Evolutionary conservation across 2,888 invertebrate species (phyloP).

Genomic region (Mactromeris polynyma): DNA sequence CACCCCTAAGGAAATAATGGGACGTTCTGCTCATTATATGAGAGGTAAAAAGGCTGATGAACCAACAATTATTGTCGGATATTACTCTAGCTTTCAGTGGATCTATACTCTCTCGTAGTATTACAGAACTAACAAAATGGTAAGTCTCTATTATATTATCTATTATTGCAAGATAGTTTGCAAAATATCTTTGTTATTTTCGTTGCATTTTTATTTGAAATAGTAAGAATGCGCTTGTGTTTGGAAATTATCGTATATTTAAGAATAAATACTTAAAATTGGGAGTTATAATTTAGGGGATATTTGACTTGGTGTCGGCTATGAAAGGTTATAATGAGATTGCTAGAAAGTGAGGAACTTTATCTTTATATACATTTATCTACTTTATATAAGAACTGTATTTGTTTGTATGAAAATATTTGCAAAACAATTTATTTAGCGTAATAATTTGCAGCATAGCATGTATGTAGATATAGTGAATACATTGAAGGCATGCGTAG

Average conservation of each 20-base stretch:
- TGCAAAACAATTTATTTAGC: not conserved
- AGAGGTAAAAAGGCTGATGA: constrained; percentile 45
- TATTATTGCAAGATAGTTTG: not conserved
- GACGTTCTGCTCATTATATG: constrained; percentile 51
- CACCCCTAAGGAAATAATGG: constrained; percentile 43
- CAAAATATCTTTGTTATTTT: not conserved
- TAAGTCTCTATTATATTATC: constrained; percentile 24
- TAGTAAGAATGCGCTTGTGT: not conserved
- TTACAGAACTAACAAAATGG: constrained; percentile 35
- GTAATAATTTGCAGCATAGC: not conserved
- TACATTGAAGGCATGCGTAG: not conserved
- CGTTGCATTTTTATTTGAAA: not conserved
- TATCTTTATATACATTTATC: too few relatives aligned
- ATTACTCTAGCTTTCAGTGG: constrained; percentile 50
- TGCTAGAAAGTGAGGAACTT: too few relatives aligned
- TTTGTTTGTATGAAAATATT: not conserved
- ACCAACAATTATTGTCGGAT: constrained; percentile 44
- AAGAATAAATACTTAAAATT: too few relatives aligned
- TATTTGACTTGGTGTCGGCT: too few relatives aligned
- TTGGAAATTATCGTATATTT: not conserved
- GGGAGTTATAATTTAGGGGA: too few relatives aligned
- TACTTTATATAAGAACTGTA: too few relatives aligned
- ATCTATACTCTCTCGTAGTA: constrained; percentile 31
- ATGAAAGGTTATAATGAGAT: too few relatives aligned
- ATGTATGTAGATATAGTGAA: not conserved